phyloP scores from a whole-genome alignment of 2,888 invertebrate genomes.

The Tetranychus truncatus region DNA sequence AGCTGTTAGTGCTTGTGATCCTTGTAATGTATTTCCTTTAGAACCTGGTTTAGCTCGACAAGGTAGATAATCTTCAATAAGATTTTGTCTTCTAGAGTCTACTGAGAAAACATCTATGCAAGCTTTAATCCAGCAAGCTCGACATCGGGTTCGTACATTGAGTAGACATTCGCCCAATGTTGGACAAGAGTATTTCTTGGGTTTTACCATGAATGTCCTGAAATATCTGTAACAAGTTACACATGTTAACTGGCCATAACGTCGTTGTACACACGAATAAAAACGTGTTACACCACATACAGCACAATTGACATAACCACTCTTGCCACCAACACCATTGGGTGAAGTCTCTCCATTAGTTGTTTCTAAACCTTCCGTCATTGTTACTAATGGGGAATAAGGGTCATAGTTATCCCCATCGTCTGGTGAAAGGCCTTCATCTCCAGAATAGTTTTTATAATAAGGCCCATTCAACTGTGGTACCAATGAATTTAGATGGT shows the following conservation, averaged over 20 bases:
- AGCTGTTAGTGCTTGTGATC: background rate
- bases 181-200: slow-evolving; percentile 17
- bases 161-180: slow-evolving; percentile 14
- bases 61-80: slow-evolving; percentile 11
- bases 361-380: slow-evolving; percentile 4
- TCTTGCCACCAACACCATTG: slow-evolving; percentile 6
- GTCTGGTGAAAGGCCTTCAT: slow-evolving; percentile 3
- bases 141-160: slow-evolving; percentile 14
- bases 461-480: background rate
- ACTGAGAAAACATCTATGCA: slow-evolving; percentile 13
- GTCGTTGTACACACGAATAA: slow-evolving; percentile 22
- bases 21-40: background rate
- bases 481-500: background rate
- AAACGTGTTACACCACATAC: slow-evolving; percentile 20
- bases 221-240: slow-evolving; percentile 23
- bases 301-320: slow-evolving; percentile 20
- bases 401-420: slow-evolving; percentile 7
- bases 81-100: background rate
- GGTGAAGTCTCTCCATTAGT: background rate
- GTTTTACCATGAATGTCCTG: slow-evolving; percentile 18
- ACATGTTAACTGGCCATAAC: slow-evolving; percentile 22
- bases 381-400: slow-evolving; percentile 8
- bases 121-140: slow-evolving; percentile 16
- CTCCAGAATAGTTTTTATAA: background rate
- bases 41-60: background rate